Conservation (phyloP, 2,888 invertebrate species). For the Thelaira solivaga region DNA sequence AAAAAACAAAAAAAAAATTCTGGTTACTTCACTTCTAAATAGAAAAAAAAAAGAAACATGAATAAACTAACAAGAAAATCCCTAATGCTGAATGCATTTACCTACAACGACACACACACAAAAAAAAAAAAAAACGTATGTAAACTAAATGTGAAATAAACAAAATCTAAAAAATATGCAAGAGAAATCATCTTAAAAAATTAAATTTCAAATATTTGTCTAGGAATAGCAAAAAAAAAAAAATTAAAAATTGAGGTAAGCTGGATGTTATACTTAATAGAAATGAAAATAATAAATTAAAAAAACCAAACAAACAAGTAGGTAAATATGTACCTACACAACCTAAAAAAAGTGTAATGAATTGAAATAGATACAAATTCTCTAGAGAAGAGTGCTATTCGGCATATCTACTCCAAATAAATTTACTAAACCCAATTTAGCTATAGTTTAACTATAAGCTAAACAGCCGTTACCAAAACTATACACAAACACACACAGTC, state of each 20-base stretch:
- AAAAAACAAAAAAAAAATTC: conserved; percentile 15
- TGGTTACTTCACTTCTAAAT: too few species aligned
- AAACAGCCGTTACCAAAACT: not conserved
- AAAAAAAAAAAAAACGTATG: too few species aligned
- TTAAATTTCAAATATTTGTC: conserved; percentile 34
- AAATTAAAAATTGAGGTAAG: conserved; percentile 47
- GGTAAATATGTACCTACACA: too few species aligned
- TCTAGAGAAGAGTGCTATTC: conserved; percentile 46
- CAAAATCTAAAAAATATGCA: not conserved
- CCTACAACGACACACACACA: conserved; percentile 1
- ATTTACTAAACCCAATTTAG: conserved; percentile 29
- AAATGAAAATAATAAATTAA: not conserved
- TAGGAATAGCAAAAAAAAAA: not conserved
- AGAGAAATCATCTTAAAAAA: conserved; percentile 32
- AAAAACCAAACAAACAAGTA: not conserved
- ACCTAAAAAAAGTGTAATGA: conserved; percentile 50
- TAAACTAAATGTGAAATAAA: conserved; percentile 25
- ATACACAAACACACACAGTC: conserved; percentile 6
- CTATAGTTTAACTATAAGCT: conserved; percentile 11
- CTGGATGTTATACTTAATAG: conserved; percentile 1
- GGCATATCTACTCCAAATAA: conserved; percentile 34
- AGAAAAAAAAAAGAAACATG: too few species aligned
- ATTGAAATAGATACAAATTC: conserved; percentile 58
- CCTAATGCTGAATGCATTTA: too few species aligned
- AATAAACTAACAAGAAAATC: too few species aligned